Percentiles rank a stretch among this genome's conserved stretches.
Conservation (phyloP, 2,888 invertebrate species). For the Noctua janthina region DNA sequence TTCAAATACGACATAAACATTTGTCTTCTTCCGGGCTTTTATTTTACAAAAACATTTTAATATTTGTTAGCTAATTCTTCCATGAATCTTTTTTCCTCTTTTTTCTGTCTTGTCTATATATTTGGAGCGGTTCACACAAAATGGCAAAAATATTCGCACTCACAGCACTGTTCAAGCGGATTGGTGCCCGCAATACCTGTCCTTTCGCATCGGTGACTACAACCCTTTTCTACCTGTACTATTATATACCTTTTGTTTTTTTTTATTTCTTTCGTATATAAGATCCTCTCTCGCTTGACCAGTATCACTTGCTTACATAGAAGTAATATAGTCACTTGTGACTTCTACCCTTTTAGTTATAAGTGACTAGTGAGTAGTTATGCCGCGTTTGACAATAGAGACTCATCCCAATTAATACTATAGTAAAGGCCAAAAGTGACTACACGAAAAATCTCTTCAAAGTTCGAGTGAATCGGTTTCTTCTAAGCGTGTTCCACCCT, state of each 20-base stretch:
- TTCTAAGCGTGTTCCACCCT: too few species aligned
- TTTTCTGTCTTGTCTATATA: too few species aligned
- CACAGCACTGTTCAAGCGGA: constrained; percentile 41
- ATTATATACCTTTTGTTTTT: background rate
- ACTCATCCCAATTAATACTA: background rate
- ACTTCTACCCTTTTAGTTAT: background rate
- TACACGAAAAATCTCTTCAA: too few species aligned
- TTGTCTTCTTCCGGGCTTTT: constrained; percentile 13
- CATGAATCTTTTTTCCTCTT: constrained; percentile 5
- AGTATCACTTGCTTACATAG: background rate
- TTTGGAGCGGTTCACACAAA: constrained; percentile 1
- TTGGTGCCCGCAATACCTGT: constrained; percentile 40
- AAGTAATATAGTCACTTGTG: background rate
- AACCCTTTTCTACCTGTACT: constrained; percentile 34
- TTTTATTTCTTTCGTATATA: constrained; percentile 17
- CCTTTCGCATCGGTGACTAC: constrained; percentile 45
- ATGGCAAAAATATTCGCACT: constrained; percentile 41
- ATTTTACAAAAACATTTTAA: background rate
- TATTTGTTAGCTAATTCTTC: constrained; percentile 6
- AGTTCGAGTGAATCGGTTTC: too few species aligned
- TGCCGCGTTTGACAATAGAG: background rate
- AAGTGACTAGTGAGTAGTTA: background rate
- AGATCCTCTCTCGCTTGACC: background rate
- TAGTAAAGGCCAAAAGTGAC: background rate
- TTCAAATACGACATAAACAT: constrained; percentile 31